phyloP scores from a whole-genome alignment of 2,113 vertebrate species.

The Antidorcas marsupialis region DNA sequence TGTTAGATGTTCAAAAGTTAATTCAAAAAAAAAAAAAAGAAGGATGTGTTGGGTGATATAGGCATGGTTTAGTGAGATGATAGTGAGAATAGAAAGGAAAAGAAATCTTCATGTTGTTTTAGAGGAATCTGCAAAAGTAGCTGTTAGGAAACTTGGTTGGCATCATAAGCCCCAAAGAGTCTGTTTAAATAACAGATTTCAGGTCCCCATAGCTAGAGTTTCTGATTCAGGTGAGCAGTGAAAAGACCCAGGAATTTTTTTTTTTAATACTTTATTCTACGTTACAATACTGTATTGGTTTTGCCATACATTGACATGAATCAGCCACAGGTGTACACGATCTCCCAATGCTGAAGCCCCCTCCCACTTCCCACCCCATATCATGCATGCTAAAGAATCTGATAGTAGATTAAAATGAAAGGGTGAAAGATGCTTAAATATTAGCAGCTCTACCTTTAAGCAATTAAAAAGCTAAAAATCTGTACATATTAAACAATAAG shows the following conservation, averaged over 20 bases:
- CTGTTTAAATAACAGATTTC: neutral
- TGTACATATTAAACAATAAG: neutral
- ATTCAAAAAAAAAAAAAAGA: neutral
- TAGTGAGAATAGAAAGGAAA: neutral
- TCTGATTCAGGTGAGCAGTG: neutral
- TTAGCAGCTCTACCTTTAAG: neutral
- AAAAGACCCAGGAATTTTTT: neutral
- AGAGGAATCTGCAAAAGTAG: neutral
- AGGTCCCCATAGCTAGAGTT: neutral
- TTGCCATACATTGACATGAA: too few species aligned
- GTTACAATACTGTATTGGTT: too few species aligned
- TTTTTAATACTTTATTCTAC: too few species aligned
- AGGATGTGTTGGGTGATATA: fast-evolving
- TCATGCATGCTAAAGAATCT: neutral
- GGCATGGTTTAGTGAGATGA: neutral
- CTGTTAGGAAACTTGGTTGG: neutral
- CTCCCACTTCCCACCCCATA: too few species aligned
- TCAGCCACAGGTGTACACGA: too few species aligned
- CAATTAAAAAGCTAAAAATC: neutral
- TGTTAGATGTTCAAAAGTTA: neutral
- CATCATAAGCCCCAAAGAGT: neutral
- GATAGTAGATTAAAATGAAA: neutral
- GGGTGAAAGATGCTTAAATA: neutral
- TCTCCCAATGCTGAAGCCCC: too few species aligned
- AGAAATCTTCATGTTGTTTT: neutral